Conservation (phyloP, 2,797 vertebrate species). For the Carduelis carduelis region DNA sequence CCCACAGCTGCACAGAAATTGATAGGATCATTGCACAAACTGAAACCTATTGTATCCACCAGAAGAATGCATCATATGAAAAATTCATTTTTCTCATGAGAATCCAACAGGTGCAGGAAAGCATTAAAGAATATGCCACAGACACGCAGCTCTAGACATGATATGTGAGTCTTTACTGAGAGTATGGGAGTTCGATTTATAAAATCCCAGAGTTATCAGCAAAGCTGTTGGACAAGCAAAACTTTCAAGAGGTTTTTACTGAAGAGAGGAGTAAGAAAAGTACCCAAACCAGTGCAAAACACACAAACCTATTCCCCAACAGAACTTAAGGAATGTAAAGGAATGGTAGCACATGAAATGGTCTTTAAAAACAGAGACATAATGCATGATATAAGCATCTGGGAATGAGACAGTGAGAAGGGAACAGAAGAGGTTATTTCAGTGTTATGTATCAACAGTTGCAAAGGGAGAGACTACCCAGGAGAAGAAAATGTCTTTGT, state of each 20-base stretch:
- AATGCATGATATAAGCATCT: neutral
- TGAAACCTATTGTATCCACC: constrained; percentile 50
- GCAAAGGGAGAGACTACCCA: neutral
- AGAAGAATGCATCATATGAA: constrained; percentile 44
- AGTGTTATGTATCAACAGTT: neutral
- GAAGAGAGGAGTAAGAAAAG: neutral
- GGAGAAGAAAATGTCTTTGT: neutral
- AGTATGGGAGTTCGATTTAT: neutral
- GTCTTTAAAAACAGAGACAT: neutral
- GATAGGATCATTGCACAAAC: constrained; percentile 41
- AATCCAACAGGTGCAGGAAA: constrained; percentile 53
- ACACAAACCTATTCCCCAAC: neutral
- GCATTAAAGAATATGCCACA: constrained; percentile 29
- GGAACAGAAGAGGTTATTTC: neutral
- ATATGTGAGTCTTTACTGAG: neutral
- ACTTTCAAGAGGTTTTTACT: neutral
- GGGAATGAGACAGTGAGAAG: neutral
- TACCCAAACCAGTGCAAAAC: neutral
- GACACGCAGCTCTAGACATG: neutral
- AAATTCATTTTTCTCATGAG: constrained; percentile 59
- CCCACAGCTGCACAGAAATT: constrained; percentile 49
- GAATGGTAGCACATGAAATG: neutral
- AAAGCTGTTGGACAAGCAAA: neutral
- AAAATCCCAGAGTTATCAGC: neutral
- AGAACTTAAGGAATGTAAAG: neutral